phyloP scores from a whole-genome alignment of 2,888 invertebrate species.

The Caenorhabditis japonica region DNA sequence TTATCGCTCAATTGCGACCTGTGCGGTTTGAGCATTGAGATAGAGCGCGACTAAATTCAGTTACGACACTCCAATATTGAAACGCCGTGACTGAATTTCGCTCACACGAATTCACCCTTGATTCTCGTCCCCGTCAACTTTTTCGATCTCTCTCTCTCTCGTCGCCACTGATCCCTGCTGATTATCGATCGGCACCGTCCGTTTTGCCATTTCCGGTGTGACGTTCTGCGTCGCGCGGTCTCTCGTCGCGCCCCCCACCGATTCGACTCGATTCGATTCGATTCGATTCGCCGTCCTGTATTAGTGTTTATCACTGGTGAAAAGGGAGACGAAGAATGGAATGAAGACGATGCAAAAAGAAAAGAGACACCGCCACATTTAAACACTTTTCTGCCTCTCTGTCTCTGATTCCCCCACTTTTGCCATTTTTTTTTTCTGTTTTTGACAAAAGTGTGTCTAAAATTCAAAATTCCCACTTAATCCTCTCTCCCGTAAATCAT shows the following conservation, averaged over 20 bases:
- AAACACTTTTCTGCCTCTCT: neutral
- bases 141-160: constrained; percentile 3
- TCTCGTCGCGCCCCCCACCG: constrained; percentile 19
- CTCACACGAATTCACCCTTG: too few relatives aligned
- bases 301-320: constrained; percentile 46
- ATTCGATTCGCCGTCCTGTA: constrained; percentile 24
- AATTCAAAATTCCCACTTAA: neutral
- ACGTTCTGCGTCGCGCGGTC: constrained; percentile 29
- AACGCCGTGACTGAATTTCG: too few relatives aligned
- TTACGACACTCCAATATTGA: too few relatives aligned
- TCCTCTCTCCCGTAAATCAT: constrained; percentile 23
- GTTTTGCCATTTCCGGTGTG: constrained; percentile 17
- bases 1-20: too few relatives aligned
- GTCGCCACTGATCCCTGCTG: neutral
- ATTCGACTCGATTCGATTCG: constrained; percentile 18
- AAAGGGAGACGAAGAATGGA: too few relatives aligned
- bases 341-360: constrained; percentile 11
- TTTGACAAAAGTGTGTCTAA: too few relatives aligned
- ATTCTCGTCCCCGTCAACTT: too few relatives aligned
- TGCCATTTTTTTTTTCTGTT: too few relatives aligned
- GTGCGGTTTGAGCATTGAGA: too few relatives aligned
- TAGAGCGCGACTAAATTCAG: too few relatives aligned
- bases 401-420: neutral
- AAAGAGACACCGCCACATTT: neutral
- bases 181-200: constrained; percentile 15